Base-by-base conservation (phyloP, 1,140 invertebrate species). In the Saccostrea echinata region DNA sequence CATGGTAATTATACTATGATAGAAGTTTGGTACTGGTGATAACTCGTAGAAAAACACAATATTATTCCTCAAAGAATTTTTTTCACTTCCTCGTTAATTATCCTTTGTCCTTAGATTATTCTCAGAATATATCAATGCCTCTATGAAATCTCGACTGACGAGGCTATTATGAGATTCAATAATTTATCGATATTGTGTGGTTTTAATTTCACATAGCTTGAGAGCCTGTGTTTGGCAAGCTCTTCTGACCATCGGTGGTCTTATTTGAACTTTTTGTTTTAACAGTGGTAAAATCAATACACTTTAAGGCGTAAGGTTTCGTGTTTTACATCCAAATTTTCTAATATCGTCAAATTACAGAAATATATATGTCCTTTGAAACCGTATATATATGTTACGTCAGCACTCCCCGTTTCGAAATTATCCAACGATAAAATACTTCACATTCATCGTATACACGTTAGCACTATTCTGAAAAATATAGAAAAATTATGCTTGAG, bases 211-310 rank as follows among this genome's bases (percentile, higher is more conserved):
- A 27, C 68, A 76, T 33, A 76, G 68, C 68, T 27, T 76, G 11
- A 16, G 68, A 16, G 68, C 27, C 68, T 30, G 68, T 76, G 68
- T 76, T 76, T 76, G 68, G 68, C 68, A 18, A 76, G 30, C 68
- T 33, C 68, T 76, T 76, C 68, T 76, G 68, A 76, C 68, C 68
- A 76, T 16, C 24, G 16, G 68, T 6, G 30, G 24, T 33, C 68
- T 76, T 76, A 27, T 76, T 30, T 76, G 68, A 30, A 9, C 18
- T 76, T 71, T 33, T 76, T 27, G 27, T 76, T 24, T 43, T 30
- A 27, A 76, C 68, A 33, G 30, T 76, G 27, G 27, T 76, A 30
- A 76, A 76, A 76, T 76, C 68, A 76, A 76, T 76, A 76, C 27
- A 30, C 68, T 16, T 27, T 16, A 76, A 30, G 30, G 27, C 16